Evolutionary conservation across 30 jellyfish, hydroid and myxozoan species (phyloP).

Genomic region (Rhopilema esculentum): DNA sequence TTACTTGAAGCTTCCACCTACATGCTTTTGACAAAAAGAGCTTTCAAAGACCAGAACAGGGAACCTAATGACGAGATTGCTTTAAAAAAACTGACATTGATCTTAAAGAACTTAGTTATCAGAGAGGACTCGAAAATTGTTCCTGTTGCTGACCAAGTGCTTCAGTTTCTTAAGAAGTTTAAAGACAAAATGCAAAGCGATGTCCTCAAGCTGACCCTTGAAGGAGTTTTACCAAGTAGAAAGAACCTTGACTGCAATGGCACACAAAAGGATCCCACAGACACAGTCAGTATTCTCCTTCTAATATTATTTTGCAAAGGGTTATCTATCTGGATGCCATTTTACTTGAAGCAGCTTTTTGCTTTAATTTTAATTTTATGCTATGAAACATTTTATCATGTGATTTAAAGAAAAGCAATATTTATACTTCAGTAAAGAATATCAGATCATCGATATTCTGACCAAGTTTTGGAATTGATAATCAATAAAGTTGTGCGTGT

Average conservation of each 20-base stretch:
- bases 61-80: slow-evolving; percentile 2
- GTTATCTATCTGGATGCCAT: neutral
- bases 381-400: too few relatives aligned
- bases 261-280: neutral
- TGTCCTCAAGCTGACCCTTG: neutral
- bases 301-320: neutral
- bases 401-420: too few relatives aligned
- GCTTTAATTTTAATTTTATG: too few relatives aligned
- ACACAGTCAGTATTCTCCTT: neutral
- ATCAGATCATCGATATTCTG: too few relatives aligned
- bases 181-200: slow-evolving; percentile 4
- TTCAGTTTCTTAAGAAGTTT: slow-evolving; percentile 1
- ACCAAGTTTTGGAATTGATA: too few relatives aligned
- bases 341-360: neutral
- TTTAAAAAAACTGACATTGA: neutral
- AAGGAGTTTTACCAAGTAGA: neutral
- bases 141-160: slow-evolving; percentile 1
- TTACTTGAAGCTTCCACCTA: slow-evolving; percentile 19
- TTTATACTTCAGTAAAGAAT: too few relatives aligned
- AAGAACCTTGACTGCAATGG: neutral
- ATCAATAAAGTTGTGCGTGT: too few relatives aligned
- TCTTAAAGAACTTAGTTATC: neutral
- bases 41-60: neutral
- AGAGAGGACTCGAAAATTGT: slow-evolving; percentile 7
- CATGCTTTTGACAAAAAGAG: slow-evolving; percentile 10